Conservation (phyloP, 2,797 vertebrate genomes). For the Lutjanus campechanus region DNA sequence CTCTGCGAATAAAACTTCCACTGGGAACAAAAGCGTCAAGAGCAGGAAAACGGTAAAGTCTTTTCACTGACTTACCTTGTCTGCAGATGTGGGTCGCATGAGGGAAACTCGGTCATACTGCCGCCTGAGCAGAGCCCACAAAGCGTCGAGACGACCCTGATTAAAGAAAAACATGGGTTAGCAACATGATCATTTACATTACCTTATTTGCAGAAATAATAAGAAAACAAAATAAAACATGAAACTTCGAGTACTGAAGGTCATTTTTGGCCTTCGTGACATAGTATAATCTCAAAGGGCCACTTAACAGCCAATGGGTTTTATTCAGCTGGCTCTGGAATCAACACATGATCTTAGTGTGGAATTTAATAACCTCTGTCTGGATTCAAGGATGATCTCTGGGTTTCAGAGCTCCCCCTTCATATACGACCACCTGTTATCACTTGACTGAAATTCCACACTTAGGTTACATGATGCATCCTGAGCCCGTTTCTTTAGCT, state of each 20-base stretch:
- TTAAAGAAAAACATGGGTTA: neutral
- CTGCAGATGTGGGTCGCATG: constrained; percentile 93
- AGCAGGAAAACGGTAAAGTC: neutral
- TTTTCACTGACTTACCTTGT: constrained; percentile 88
- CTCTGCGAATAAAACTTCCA: neutral
- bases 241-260: neutral
- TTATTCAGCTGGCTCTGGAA: neutral
- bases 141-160: constrained; percentile 94
- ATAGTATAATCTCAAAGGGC: too few species aligned
- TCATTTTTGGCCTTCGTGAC: neutral
- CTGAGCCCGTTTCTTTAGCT: neutral
- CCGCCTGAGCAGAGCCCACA: constrained; percentile 92
- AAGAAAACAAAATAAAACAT: neutral
- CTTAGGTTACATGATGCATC: neutral
- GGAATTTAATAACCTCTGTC: neutral
- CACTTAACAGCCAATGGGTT: neutral
- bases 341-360: neutral
- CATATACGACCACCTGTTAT: neutral
- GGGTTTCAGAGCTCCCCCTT: neutral
- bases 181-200: neutral
- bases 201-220: neutral
- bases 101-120: constrained; percentile 95
- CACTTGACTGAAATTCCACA: neutral
- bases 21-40: neutral
- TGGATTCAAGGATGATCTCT: neutral